Evolutionary conservation across 2,888 invertebrate species (phyloP).

Genomic region (Sepiola atlantica): DNA sequence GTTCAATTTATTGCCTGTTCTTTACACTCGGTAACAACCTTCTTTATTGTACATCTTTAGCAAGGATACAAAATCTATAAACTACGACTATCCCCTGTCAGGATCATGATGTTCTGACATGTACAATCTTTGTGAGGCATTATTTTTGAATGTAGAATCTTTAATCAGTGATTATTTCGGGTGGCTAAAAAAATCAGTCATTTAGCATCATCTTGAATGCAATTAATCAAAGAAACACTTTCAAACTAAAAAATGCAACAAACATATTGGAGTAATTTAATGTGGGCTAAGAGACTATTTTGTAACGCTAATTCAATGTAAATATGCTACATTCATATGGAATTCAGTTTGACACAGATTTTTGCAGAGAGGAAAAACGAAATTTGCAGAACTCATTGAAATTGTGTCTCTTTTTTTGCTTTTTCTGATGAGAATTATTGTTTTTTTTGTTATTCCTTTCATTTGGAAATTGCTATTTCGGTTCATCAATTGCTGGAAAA

Average conservation of each 20-base stretch:
- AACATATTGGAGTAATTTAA: background rate
- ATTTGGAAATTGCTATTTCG: background rate
- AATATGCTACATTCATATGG: background rate
- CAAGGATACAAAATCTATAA: too few relatives aligned
- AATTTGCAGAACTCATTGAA: background rate
- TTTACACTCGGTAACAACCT: too few relatives aligned
- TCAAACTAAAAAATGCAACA: background rate
- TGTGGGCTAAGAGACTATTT: slow-evolving; percentile 1
- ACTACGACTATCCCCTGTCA: too few relatives aligned
- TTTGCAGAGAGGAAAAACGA: background rate
- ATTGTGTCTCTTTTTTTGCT: background rate
- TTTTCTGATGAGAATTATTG: background rate
- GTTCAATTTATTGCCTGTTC: too few relatives aligned
- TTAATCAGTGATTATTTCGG: background rate
- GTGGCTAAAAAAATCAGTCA: background rate
- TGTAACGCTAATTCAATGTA: background rate
- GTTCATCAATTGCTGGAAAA: background rate
- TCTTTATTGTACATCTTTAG: too few relatives aligned
- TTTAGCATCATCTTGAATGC: background rate
- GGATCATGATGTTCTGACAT: too few relatives aligned
- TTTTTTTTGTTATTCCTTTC: background rate
- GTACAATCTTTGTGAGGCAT: too few relatives aligned
- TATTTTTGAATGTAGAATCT: too few relatives aligned
- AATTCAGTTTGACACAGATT: slow-evolving; percentile 20
- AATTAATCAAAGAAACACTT: background rate